Evolutionary conservation across 2,113 vertebrate genomes (phyloP).

Genomic region (Orientallactaga bullata): DNA sequence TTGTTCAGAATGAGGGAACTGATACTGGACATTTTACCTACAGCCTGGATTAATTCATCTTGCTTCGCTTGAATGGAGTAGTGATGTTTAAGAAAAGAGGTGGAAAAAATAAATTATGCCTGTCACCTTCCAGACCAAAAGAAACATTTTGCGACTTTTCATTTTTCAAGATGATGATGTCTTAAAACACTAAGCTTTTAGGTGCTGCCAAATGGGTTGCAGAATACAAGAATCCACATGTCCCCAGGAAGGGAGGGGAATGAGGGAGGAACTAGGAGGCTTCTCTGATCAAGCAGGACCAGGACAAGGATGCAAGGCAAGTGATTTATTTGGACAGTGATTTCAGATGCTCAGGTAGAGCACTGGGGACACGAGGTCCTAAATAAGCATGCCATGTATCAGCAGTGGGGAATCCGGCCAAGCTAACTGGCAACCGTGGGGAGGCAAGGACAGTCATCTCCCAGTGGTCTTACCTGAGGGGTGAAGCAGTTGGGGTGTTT

Average conservation of each 20-base stretch:
- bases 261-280: background rate
- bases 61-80: constrained; percentile 59
- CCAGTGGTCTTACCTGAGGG: background rate
- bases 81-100: constrained; percentile 64
- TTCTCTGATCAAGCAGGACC: background rate
- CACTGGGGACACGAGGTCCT: background rate
- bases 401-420: background rate
- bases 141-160: constrained; percentile 21
- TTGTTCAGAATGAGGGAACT: constrained; percentile 76
- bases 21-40: constrained; percentile 74
- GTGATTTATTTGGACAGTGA: background rate
- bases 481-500: background rate
- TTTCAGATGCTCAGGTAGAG: background rate
- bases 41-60: constrained; percentile 61
- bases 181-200: background rate
- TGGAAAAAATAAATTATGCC: constrained; percentile 56
- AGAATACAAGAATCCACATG: background rate
- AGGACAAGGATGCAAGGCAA: background rate
- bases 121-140: constrained; percentile 42
- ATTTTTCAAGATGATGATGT: constrained; percentile 33
- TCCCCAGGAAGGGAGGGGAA: background rate
- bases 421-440: background rate
- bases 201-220: background rate
- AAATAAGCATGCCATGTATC: background rate
- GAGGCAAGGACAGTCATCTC: background rate